phyloP scores from a whole-genome alignment of 2,113 vertebrate genomes.

The Cryptomyrus ogoouensis region DNA sequence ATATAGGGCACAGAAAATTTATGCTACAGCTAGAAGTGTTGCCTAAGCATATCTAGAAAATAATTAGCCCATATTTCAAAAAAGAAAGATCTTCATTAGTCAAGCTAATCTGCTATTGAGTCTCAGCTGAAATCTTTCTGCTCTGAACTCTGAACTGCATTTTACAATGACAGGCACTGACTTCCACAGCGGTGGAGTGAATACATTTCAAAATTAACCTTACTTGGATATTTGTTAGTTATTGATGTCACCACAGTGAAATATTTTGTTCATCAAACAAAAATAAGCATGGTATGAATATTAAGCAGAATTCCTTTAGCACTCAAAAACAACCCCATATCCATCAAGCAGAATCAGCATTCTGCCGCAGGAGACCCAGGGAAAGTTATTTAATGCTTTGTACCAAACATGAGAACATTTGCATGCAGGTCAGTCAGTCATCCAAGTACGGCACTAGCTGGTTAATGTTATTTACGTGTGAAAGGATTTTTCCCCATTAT shows the following conservation, averaged over 20 bases:
- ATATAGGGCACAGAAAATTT: neutral
- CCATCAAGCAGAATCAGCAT: neutral
- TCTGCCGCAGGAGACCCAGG: neutral
- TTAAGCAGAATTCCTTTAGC: constrained; percentile 24
- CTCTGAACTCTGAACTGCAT: neutral
- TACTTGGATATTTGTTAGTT: neutral
- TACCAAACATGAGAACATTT: constrained; percentile 17
- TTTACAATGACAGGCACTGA: neutral
- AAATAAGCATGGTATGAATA: neutral
- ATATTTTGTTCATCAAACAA: neutral
- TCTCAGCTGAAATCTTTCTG: neutral
- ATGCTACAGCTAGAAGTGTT: neutral
- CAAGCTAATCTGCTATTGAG: neutral
- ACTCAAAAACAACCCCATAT: neutral
- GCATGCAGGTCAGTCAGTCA: constrained; percentile 31
- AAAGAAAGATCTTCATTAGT: constrained; percentile 11
- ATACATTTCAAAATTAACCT: neutral
- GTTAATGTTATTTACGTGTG: constrained; percentile 21
- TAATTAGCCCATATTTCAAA: constrained; percentile 1
- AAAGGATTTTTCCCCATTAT: neutral
- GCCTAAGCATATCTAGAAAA: neutral
- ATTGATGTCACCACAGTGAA: neutral
- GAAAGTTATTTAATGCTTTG: neutral
- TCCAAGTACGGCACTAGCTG: constrained; percentile 28
- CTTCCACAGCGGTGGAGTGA: neutral